Evolutionary conservation across 2,113 vertebrate species (phyloP).

Genomic region (Prolemur simus): DNA sequence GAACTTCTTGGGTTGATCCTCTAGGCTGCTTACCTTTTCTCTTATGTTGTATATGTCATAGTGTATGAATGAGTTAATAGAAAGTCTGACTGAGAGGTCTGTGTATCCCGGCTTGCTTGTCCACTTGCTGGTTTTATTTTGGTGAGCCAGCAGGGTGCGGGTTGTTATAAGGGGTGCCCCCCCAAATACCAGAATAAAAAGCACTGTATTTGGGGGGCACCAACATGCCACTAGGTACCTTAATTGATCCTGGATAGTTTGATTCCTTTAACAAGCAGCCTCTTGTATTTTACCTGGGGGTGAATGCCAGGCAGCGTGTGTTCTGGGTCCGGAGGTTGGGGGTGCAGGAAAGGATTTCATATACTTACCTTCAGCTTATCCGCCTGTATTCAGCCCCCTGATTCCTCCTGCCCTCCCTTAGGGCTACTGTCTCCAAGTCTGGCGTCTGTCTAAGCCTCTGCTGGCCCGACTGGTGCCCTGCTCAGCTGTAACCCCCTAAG

Average conservation of each 20-base stretch:
- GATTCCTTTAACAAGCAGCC: constrained; percentile 20
- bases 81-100: neutral
- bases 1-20: neutral
- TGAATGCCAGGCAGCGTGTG: neutral
- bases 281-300: constrained; percentile 49
- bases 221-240: neutral
- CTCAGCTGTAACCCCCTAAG: neutral
- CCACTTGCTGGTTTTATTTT: constrained; percentile 36
- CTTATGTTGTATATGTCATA: constrained; percentile 38
- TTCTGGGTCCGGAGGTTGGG: neutral
- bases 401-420: neutral
- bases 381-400: neutral
- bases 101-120: neutral
- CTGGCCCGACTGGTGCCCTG: neutral
- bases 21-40: neutral
- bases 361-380: neutral
- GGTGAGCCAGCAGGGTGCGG: neutral
- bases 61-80: neutral
- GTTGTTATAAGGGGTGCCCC: neutral
- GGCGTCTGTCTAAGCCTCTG: neutral
- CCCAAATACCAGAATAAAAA: constrained; percentile 26
- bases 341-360: neutral
- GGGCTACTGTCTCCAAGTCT: neutral
- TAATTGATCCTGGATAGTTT: constrained; percentile 12
- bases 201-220: neutral